phyloP scores from a whole-genome alignment of 2,888 invertebrate species.

The Diachrysia chrysitis region DNA sequence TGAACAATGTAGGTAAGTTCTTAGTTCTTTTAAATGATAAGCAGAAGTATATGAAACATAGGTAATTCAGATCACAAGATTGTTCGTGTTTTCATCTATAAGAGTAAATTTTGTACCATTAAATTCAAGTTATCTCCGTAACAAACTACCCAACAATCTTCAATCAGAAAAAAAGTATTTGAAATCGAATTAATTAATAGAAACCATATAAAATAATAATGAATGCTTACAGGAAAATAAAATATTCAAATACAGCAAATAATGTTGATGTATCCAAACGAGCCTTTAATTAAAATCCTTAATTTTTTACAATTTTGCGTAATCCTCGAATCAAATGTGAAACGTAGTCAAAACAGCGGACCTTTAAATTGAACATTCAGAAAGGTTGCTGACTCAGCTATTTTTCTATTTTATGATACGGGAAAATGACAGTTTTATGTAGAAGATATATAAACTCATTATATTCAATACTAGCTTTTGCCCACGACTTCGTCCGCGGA shows the following conservation, averaged over 20 bases:
- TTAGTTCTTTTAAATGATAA: too few relatives aligned
- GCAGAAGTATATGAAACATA: too few relatives aligned
- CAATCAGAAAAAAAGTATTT: too few relatives aligned
- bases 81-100: too few relatives aligned
- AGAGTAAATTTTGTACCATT: too few relatives aligned
- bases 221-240: background rate
- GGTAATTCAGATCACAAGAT: too few relatives aligned
- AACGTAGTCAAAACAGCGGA: slow-evolving; percentile 4
- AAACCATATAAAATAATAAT: background rate
- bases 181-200: background rate
- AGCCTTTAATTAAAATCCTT: background rate
- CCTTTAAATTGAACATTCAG: slow-evolving; percentile 1
- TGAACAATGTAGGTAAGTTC: too few relatives aligned
- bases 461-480: too few relatives aligned
- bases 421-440: background rate
- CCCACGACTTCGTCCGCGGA: too few relatives aligned
- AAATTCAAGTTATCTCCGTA: too few relatives aligned
- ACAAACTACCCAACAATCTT: too few relatives aligned
- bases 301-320: background rate
- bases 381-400: background rate
- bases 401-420: background rate
- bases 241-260: background rate
- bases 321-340: background rate
- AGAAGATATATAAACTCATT: background rate
- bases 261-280: background rate